Evolutionary conservation across 2,113 vertebrate genomes (phyloP), one percentile per base, ranked within the genome.

Genomic region (Dasypus novemcinctus): DNA sequence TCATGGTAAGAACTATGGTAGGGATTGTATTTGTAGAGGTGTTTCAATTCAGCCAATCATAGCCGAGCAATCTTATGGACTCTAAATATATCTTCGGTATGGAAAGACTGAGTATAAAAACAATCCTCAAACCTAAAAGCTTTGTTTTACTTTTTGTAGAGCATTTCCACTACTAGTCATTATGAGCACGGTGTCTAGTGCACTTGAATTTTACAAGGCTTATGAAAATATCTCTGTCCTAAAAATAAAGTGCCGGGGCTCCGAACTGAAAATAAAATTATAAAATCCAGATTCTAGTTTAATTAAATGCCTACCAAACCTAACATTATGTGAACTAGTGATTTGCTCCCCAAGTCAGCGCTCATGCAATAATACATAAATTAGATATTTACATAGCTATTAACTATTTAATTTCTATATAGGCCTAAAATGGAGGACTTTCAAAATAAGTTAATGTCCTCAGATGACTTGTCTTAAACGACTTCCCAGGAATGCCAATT

Each of bases 251-350:
- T 23, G 1, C 13, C n/a, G 31, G 52, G 46, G 38, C 33, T 79
- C 88, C 38, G 59, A 97, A 88, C 79, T 74, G 61, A 87, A 95
- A 92, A 80, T 79, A 78, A 79, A 89, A 82, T 63, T n/a, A 88
- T 36, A 85, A 92, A 96, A 87, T 84, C 59, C 14, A 83, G 91
- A 87, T 94, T 52, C 83, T 86, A 82, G 36, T 95, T 84, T 95
- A 54, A 89, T 68, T 90, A 85, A 96, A 93, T 92, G 46, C 43
- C 79, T 80, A 31, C 4, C 11, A 54, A 92, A 87, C 36, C 15
- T 80, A 90, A 66, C 29, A 46, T 83, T 17, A 25, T 72, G 13
- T 36, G 25, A 84, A 4, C 25, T 29, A 38, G 72, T 38, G 9
- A 81, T 76, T 23, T 74, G 17, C 63, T 85, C 38, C 17, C 27